Evolutionary conservation across 2,888 invertebrate genomes (phyloP), one percentile per base, ranked within the genome.

Genomic region (Coelinius sp.): DNA sequence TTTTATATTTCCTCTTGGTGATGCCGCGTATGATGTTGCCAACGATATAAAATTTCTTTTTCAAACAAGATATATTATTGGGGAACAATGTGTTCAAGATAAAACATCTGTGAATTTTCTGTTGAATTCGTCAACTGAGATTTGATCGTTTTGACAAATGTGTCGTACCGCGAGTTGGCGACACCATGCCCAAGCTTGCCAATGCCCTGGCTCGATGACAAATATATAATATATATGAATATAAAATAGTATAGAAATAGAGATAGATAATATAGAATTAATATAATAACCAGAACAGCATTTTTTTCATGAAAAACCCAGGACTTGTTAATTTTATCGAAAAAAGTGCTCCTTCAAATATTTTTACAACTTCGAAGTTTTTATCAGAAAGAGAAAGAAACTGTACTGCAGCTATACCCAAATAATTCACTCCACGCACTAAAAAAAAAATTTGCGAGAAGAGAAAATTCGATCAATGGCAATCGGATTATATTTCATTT

Each of bases 141-240:
- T 76, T 77, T 82, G n/a, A n/a, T n/a, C n/a, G n/a, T n/a, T n/a
- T n/a, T n/a, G 78, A 49, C 46, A 49, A 20, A 17, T 66, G 35
- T 79, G 75, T 83, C 76, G 77, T 17, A 59, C 20, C 79, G 79
- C 82, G 84, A 84, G 87, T 88, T 88, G 87, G 86, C 87, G 83
- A 86, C 87, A 87, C 85, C 87, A 86, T 87, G 87, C 86, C 85
- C 85, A 86, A 87, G 86, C 86, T 88, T 94, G 94, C 94, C 95
- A 95, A 95, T 95, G 95, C 95, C 95, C 95, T 95, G 95, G 95
- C 95, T 93, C 86, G 86, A 86, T 85, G 79, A 79, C 71, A 76
- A 75, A 74, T 75, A 75, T 75, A 72, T 75, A 74, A 76, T 75
- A 76, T 76, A 71, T 70, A 73, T 70, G 69, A 73, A 73, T 71